A percentile compares a stretch with the other conserved stretches of the same genome.
Evolutionary conservation across 1,140 invertebrate species (phyloP).

Genomic region (Cydia strobilella): DNA sequence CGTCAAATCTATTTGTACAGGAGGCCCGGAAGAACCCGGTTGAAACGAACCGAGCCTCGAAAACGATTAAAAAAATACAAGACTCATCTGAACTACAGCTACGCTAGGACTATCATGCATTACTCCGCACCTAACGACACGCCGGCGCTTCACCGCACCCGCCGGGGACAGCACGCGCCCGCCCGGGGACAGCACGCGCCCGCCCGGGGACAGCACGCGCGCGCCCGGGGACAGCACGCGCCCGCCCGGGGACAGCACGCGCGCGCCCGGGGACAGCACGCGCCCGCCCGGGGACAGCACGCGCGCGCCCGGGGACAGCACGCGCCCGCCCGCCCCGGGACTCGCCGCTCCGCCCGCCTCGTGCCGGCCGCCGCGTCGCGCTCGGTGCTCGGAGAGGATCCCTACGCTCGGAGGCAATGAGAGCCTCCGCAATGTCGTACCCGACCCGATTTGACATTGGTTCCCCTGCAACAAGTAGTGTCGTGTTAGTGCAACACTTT

Average conservation of each 20-base stretch:
- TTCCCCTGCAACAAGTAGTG: conserved; percentile 58
- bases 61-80: conserved; percentile 8
- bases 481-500: conserved; percentile 49
- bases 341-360: not conserved
- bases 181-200: too few species aligned
- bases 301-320: too few species aligned
- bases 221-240: too few species aligned
- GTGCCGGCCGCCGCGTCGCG: not conserved
- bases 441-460: conserved; percentile 71
- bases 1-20: not conserved
- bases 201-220: too few species aligned
- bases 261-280: too few species aligned
- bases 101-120: conserved; percentile 15
- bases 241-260: too few species aligned
- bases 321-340: too few species aligned
- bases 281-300: too few species aligned
- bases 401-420: conserved; percentile 40
- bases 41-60: not conserved
- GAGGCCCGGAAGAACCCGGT: not conserved
- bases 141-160: too few species aligned
- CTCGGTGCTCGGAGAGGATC: not conserved
- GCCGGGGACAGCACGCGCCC: too few species aligned
- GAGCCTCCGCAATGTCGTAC: conserved; percentile 57
- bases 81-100: conserved; percentile 2
- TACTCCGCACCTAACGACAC: not conserved